Evolutionary conservation across 2,888 invertebrate genomes (phyloP), one percentile per base, ranked within the genome.

Genomic region (Epiblema foenella): DNA sequence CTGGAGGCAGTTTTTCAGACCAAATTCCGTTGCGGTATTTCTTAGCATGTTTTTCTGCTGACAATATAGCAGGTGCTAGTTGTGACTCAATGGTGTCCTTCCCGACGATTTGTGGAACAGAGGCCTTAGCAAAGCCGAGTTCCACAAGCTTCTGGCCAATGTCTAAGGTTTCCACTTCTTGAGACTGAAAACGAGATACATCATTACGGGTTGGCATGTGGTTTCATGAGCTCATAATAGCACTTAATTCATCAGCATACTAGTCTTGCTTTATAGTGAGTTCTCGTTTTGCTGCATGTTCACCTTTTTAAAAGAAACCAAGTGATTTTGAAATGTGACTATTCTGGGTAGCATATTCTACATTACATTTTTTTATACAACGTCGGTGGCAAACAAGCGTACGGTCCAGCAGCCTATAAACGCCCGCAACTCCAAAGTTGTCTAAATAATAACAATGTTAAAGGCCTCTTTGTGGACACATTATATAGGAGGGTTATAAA

Each of bases 111-210:
- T 73, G 74, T 17, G 89, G 92, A 1, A 91, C 84, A 69, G 86
- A 88, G 12, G 87, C 89, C 77, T 87, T 89, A 18, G 93, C 94
- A 80, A 89, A 93, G 20, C 94, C 94, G 71, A 94, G 88, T 77
- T 93, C 93, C 17, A 94, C 90, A 46, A 94, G 80, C 75, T 89
- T 91, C 77, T 92, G 86, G 46, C 91, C 93, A 77, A 94, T 78
- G 74, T 93, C 91, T 73, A 94, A 75, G 8, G 85, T 89, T 78
- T 93, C 91, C 60, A 85, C 81, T 71, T 85, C 79, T 79, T 93
- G 92, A 73, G 82, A 83, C 93, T 92, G 85, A 68, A 91, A 89
- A 68, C 54, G 72, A 77, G 76, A 63, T 33, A 67, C 74, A 57
- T 33, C 57, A 57, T 9, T 24, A 12, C 20, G 11, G 1, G 15